Evolutionary conservation across 2,888 invertebrate species (phyloP), one percentile per base, ranked within the genome.

Genomic region (Drosophila bunnanda): DNA sequence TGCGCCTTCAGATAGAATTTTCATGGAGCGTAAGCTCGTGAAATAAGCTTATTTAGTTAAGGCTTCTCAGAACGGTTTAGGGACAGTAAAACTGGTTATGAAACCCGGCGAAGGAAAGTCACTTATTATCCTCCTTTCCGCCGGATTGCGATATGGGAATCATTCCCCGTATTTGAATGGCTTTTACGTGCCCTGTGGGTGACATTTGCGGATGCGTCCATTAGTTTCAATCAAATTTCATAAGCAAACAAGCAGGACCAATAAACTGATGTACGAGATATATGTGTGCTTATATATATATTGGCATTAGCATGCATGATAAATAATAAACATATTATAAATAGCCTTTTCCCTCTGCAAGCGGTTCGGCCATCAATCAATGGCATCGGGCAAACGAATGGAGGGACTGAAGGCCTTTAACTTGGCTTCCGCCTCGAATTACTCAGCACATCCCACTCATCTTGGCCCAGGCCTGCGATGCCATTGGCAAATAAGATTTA

Each of bases 251-350:
- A 22, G 69, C 68, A 70, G 72, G 78, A 58, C 77, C 87, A 88
- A 83, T 83, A 81, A 76, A 65, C 78, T 69, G 64, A 67, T 68
- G 44, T 38, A 39, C 15, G 22, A 52, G 20, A 22, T 44, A 44
- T 36, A 36, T 43, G 55, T 52, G 43, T 43, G 32, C 64, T 50
- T 70, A 34, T 60, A 71, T 60, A 71, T 54, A 75, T 52, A 65
- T 78, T 70, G 82, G 74, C 78, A 78, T 80, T 76, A 62, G 62
- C 69, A 54, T 58, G 70, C 66, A 74, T 58, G 68, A 78, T 75
- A 86, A 88, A 83, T 84, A 89, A 84, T 89, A 89, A 87, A 76
- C 85, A 83, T 87, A 80, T 88, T 83, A 89, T 84, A 87, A 89
- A 84, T 84, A 84, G 88, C 77, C 65, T 78, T 75, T 70, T 75